Conservation (phyloP, 2,113 vertebrate species). For the Rhinoderma darwinii region DNA sequence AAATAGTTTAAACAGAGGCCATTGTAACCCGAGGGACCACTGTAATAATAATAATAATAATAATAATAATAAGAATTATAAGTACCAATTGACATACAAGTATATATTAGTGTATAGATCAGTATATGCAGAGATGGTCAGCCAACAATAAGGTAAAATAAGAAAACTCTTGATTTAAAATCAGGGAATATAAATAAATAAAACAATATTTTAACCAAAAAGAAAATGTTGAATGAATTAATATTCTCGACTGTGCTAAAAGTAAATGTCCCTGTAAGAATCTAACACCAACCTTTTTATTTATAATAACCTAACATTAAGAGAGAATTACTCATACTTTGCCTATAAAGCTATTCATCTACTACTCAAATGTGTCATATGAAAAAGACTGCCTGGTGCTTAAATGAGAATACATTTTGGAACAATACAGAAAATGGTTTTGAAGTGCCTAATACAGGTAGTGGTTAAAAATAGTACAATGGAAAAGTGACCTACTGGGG, state of each 20-base stretch:
- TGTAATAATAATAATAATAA: too few species aligned
- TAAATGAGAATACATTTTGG: conserved; percentile 55
- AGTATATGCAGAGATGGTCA: background rate
- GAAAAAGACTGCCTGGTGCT: conserved; percentile 30
- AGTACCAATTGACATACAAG: too few species aligned
- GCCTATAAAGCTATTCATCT: conserved; percentile 46
- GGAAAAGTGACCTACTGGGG: conserved; percentile 53
- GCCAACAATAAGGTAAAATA: background rate
- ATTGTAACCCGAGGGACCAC: too few species aligned
- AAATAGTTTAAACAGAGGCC: too few species aligned
- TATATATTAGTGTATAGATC: too few species aligned
- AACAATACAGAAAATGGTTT: conserved; percentile 49
- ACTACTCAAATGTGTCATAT: conserved; percentile 44
- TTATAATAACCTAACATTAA: conserved; percentile 49
- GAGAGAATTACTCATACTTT: conserved; percentile 50
- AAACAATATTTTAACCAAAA: background rate
- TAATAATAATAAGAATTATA: too few species aligned
- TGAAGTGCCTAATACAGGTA: conserved; percentile 45
- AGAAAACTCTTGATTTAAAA: background rate
- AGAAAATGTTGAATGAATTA: conserved; percentile 24
- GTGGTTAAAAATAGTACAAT: conserved; percentile 55
- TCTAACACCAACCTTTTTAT: conserved; percentile 38
- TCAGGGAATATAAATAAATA: background rate
- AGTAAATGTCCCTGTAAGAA: conserved; percentile 31
- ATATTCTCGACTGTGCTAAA: conserved; percentile 21